Base-by-base conservation (phyloP, 2,113 vertebrate species). In the Rhizomys pruinosus region DNA sequence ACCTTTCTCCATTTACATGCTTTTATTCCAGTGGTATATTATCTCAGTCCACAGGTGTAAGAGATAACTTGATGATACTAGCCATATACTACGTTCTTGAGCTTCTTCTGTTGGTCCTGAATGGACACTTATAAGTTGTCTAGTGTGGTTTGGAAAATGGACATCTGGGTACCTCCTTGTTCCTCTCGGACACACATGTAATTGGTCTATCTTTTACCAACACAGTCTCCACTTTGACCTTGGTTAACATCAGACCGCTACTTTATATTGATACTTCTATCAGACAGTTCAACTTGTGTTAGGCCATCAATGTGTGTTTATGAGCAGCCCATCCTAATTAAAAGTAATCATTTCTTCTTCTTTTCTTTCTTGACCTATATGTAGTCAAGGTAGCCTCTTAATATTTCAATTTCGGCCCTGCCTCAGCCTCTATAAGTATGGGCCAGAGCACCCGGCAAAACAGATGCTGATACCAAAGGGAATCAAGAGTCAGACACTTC, bases 181-280 rank as follows among this genome's bases (percentile, higher is more conserved):
- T 89, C 29, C 16, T 76, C 12, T 44, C n/a, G 73, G n/a, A 73
- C 32, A 76, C 6, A 57, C 0, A 57, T n/a, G 61, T 44, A 77
- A 85, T 17, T 72, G 27, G n/a, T n/a, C n/a, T 19, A 87, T 61
- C 42, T 72, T 88, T 90, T 57, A n/a, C n/a, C 79, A 73, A 73
- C n/a, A 77, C 8, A 64, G 55, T 42, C n/a, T 61, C 76, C 47
- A 13, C 17, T 42, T 39, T 55, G 29, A 39, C 39, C 37, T 44
- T n/a, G n/a, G 52, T 84, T 63, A 91, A 79, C 52, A n/a, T 85
- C 76, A n/a, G 39, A 89, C 16, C 71, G 61, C 44, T 90, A n/a
- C 29, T 71, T 76, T 71, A 64, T 20, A 92, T 0, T 59, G 32
- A 15, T 42, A 76, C 55, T 82, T 25, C 19, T 57, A n/a, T n/a